Base-by-base conservation (phyloP, 2,888 invertebrate species). In the Phymatocera aterrima region DNA sequence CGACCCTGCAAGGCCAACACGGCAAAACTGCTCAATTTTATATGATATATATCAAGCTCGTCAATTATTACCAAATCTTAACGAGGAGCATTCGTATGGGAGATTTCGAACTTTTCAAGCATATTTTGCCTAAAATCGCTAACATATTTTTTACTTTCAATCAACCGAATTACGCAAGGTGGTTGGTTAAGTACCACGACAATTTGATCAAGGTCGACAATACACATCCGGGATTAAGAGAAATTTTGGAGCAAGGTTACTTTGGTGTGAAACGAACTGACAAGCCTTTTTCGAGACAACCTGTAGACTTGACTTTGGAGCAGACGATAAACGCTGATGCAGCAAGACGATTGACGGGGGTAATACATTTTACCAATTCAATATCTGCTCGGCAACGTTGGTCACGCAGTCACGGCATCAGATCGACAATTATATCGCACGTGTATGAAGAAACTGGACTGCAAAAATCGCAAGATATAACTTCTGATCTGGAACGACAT, bases 21-120 rank as follows among this genome's bases (percentile, higher is more conserved):
- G 85, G 86, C 6, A 82, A 83, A 80, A 87, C 86, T 5, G 79
- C 85, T n/a, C 83, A 86, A 74, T 83, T 82, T 77, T 85, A 84
- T 61, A 79, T 82, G 77, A 83, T 79, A 5, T 86, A 84, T 60
- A 79, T 84, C 5, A 37, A 83, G 61, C 64, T 84, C 12, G 46
- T 85, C 15, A 79, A 83, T 79, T 78, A 84, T 51, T 86, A 84
- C 77, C 37, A 81, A 1, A 60, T 54, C 6, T 78, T 87, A 31
- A 77, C 77, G 8, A 80, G 83, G 61, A 85, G 85, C 72, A 83
- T 85, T 70, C 78, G 85, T 3, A 83, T 78, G 0, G 72, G 75
- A 1, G 74, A 82, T 78, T 79, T 82, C 21, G 37, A 79, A 15
- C 24, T 80, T 1, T 78, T 75, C 34, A 81, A 68, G 54, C 51